Evolutionary conservation across 2,797 vertebrate genomes (phyloP), one percentile per base, ranked within the genome.

Genomic region (Notoglanidium macrostoma): DNA sequence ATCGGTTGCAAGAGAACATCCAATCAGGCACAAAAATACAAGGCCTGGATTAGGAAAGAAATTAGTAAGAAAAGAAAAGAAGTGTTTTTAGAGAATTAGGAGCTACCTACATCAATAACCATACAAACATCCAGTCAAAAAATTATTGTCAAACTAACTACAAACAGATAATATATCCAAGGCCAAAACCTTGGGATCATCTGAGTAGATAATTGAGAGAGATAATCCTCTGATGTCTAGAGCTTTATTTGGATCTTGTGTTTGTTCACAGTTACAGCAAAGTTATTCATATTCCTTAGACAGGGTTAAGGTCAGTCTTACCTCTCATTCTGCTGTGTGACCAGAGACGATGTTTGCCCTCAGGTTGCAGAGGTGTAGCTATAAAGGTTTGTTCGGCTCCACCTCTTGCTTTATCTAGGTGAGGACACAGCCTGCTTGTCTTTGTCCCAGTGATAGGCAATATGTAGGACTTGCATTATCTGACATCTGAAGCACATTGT

Each of bases 311-410:
- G 21, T 49, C 35, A 55, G 32, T 87, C 94, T 94, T 91, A 96
- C 95, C 95, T 94, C 88, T 95, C 95, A 96, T 96, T 90, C 87
- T 90, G 88, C 72, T 46, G 88, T 87, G 26, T 83, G 77, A 40
- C 5, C 14, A 46, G 40, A 6, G 35, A 63, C 0, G 26, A 90
- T 73, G 72, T 68, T 88, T 61, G 55, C 11, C 3, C 2, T 35
- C 55, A 79, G 40, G 8, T 40, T 35, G 17, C 44, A 26, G 21
- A 54, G 63, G 17, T 29, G 59, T 82, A 55, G 14, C 84, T 92
- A 89, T 92, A 92, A 92, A 90, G 83, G 57, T 65, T 65, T 67
- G n/a, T 26, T 40, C 32, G 40, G 79, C 86, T 85, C 89, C 90
- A 65, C 91, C 90, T 89, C 70, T 84, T 79, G 54, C 14, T 74